Percentiles rank a stretch among this genome's conserved stretches.
These are phyloP conservation scores for Kryptopterus vitreolus DNA, from an alignment of 2,797 vertebrate species.

Conservation along the genomic window DNA sequence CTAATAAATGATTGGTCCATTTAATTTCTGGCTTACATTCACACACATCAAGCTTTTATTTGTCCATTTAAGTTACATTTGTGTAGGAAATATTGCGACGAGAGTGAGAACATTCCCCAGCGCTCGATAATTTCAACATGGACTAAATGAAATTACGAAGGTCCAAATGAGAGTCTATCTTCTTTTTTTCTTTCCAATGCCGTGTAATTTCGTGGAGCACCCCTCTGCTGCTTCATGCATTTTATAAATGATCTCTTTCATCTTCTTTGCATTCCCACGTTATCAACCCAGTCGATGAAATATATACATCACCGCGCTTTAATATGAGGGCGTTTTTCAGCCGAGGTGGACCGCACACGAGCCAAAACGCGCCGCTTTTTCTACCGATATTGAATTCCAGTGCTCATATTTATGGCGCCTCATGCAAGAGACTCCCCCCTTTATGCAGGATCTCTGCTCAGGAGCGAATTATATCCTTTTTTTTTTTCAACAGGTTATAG, in stretches of 20 bases:
- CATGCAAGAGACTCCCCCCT: neutral
- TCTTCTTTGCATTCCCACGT: neutral
- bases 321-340: constrained; percentile 45
- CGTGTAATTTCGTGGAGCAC: constrained; percentile 1
- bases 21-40: neutral
- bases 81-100: neutral
- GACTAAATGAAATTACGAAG: neutral
- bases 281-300: constrained; percentile 1
- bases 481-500: constrained; percentile 40
- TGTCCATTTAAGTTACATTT: neutral
- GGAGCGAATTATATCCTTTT: constrained; percentile 43
- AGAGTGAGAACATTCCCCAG: neutral
- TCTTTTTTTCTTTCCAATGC: neutral
- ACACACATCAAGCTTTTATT: neutral
- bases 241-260: constrained; percentile 62
- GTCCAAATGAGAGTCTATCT: neutral
- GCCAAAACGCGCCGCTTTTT: constrained; percentile 36
- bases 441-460: constrained; percentile 12
- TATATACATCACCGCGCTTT: constrained; percentile 48
- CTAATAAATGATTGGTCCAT: neutral
- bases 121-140: neutral
- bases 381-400: constrained; percentile 46
- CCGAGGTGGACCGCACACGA: constrained; percentile 30
- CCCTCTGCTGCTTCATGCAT: constrained; percentile 60
- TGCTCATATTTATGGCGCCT: constrained; percentile 48